These are phyloP conservation scores for Todus mexicanus DNA, from an alignment of 2,797 vertebrate genomes.

Conservation along the genomic window DNA sequence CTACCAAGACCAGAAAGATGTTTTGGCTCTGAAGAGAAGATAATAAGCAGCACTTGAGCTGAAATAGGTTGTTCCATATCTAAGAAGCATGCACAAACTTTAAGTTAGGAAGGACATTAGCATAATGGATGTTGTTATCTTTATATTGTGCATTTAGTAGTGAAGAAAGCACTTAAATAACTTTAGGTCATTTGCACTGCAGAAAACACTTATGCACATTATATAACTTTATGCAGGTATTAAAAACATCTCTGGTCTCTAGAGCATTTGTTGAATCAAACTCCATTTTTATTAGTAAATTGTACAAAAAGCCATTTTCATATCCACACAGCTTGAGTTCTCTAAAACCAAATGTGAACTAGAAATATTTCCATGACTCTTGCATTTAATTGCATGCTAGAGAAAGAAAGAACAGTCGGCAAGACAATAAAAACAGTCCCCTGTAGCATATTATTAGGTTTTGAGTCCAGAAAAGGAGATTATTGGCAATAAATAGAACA, in stretches of 20 bases:
- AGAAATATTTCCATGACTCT: conserved; percentile 9
- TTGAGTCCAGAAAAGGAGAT: not conserved
- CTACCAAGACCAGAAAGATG: not conserved
- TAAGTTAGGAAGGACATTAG: not conserved
- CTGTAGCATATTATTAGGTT: not conserved
- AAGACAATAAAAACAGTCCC: not conserved
- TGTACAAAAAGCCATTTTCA: not conserved
- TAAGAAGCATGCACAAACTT: not conserved
- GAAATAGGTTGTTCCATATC: not conserved
- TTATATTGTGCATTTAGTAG: not conserved
- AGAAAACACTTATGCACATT: not conserved
- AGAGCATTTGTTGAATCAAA: conserved; percentile 4
- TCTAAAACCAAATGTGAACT: conserved; percentile 1
- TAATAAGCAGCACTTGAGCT: not conserved
- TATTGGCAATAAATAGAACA: not conserved
- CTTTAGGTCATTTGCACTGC: not conserved
- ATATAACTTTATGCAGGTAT: not conserved
- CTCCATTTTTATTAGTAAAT: conserved; percentile 7
- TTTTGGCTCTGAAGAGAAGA: not conserved
- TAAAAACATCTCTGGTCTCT: not conserved
- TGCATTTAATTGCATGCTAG: not conserved
- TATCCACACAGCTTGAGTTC: not conserved
- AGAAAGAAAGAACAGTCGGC: not conserved
- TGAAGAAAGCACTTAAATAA: conserved; percentile 1
- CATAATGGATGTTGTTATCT: not conserved